Evolutionary conservation across 37 sponge, comb jelly and placozoan species (phyloP), one percentile per base, ranked within the genome.

Genomic region (Axinella damicornis): DNA sequence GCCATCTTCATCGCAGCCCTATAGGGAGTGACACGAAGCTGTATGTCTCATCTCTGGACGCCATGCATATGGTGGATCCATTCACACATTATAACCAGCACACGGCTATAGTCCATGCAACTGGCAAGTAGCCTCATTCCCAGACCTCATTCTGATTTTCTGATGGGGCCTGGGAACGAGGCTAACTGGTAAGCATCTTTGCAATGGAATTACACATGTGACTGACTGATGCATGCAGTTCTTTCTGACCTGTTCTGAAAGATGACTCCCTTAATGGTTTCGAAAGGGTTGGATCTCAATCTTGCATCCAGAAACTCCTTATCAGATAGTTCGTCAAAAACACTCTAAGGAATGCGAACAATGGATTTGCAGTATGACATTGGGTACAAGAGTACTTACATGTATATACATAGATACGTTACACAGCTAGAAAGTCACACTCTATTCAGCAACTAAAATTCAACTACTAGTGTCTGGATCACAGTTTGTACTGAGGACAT

Each of bases 1-100:
- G 99, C 99, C 96, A 98, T 96, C 69, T 98, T 98, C 96, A 96
- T 94, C 4, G 95, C 99, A 58, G 99, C 97, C 39, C 99, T 96
- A 40, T 30, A 35, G n/a, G 60, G 21, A 36, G 65, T 52, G n/a
- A n/a, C n/a, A n/a, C n/a, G n/a, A n/a, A n/a, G n/a, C n/a, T n/a
- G n/a, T n/a, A n/a, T n/a, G n/a, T n/a, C n/a, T n/a, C n/a, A n/a
- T n/a, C n/a, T n/a, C n/a, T n/a, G n/a, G n/a, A n/a, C n/a, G n/a
- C n/a, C n/a, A n/a, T n/a, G n/a, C n/a, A n/a, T n/a, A n/a, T n/a
- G n/a, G n/a, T n/a, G n/a, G n/a, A 56, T 56, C 15, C 57, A 56
- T 56, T 19, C 18, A 56, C 57, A 56, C 15, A 18, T 56, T 19
- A 56, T 56, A 56, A 19, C 17, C 18, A 56, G 17, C 57, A 15